Percentiles rank a stretch among this genome's conserved stretches.
Conservation (phyloP, 1,140 invertebrate genomes). For the Drosophila trapezifrons region DNA sequence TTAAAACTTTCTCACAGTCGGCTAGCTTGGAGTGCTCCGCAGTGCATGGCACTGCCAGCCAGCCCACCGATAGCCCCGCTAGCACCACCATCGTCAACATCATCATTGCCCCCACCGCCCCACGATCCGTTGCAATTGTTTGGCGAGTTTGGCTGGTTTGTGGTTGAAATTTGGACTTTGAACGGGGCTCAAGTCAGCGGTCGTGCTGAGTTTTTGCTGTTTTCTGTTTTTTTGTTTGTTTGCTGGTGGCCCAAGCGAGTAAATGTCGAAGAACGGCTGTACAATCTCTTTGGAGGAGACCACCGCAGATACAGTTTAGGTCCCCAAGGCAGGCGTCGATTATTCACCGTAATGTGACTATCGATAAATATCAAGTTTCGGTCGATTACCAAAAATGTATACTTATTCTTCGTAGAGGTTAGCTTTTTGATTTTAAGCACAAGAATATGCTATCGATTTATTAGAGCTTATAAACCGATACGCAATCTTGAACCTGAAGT, state of each 20-base stretch:
- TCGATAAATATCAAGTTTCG: background rate
- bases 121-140: constrained; percentile 71
- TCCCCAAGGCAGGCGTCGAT: constrained; percentile 7
- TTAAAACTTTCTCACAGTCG: constrained; percentile 84
- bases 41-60: constrained; percentile 58
- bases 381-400: background rate
- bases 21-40: constrained; percentile 45
- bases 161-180: constrained; percentile 78
- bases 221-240: constrained; percentile 6
- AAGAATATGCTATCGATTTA: background rate
- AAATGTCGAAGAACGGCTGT: constrained; percentile 69
- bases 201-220: constrained; percentile 35
- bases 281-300: constrained; percentile 70
- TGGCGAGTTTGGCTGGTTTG: constrained; percentile 78
- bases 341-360: background rate
- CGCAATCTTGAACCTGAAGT: background rate
- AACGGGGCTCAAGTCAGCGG: constrained; percentile 49
- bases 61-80: constrained; percentile 14
- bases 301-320: constrained; percentile 47
- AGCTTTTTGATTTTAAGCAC: no score
- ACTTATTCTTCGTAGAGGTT: no score
- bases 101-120: constrained; percentile 10
- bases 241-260: constrained; percentile 34
- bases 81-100: constrained; percentile 15
- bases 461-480: background rate